These are phyloP conservation scores for Catocala nupta DNA, from an alignment of 2,888 invertebrate genomes.

Conservation along the genomic window DNA sequence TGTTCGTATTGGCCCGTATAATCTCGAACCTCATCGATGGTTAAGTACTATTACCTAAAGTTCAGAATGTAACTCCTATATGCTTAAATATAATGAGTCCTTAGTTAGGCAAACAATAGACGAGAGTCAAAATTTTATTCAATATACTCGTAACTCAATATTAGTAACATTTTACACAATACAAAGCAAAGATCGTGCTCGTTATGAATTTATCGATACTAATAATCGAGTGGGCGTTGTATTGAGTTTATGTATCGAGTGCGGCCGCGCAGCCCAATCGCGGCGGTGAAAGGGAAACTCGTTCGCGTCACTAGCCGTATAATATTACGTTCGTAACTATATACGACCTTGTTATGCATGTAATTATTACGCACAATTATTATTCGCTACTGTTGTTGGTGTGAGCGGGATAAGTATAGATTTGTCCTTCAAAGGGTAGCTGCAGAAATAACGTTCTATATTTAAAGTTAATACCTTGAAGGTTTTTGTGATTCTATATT, in stretches of 20 bases:
- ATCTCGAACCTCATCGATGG: too few relatives aligned
- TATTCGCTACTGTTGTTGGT: slow-evolving; percentile 42
- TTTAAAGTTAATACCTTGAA: not conserved
- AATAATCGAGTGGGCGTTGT: slow-evolving; percentile 61
- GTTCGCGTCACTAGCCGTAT: slow-evolving; percentile 72
- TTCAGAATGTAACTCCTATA: too few relatives aligned
- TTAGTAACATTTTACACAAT: slow-evolving; percentile 16
- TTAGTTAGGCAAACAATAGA: too few relatives aligned
- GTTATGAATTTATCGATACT: slow-evolving; percentile 49
- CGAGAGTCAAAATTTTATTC: too few relatives aligned
- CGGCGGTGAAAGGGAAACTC: slow-evolving; percentile 78
- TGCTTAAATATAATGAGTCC: too few relatives aligned
- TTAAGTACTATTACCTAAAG: too few relatives aligned
- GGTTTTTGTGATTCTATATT: too few relatives aligned
- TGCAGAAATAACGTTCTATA: not conserved
- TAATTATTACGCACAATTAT: slow-evolving; percentile 62
- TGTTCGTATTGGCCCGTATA: too few relatives aligned
- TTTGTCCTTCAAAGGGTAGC: slow-evolving; percentile 15
- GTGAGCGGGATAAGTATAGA: not conserved
- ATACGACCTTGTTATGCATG: slow-evolving; percentile 66
- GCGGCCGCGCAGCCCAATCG: slow-evolving; percentile 64
- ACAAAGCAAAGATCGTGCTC: slow-evolving; percentile 49
- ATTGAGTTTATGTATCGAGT: slow-evolving; percentile 57
- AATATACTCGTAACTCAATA: too few relatives aligned
- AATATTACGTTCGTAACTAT: slow-evolving; percentile 46